Base-by-base conservation (phyloP, 2,113 vertebrate genomes). In the Apaloderma vittatum region DNA sequence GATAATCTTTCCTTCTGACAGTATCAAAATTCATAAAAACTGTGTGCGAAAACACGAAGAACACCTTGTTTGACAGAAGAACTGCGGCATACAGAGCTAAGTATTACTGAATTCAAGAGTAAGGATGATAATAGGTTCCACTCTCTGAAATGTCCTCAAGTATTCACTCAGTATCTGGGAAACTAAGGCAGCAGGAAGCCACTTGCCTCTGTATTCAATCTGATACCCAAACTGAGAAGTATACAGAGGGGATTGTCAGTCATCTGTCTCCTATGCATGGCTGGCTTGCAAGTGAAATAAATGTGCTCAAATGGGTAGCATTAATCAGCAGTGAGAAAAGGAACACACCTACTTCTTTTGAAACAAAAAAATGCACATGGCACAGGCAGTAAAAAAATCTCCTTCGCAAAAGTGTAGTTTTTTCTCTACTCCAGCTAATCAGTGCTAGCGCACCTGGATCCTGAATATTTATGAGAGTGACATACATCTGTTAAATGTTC, bases 401-500 rank as follows among this genome's bases (percentile, higher is more conserved):
- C n/a, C 46, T 88, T 65, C 55, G 66, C 34, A 46, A 85, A 93
- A 84, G 7, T 48, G 7, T 48, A 36, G 12, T 76, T 5, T 1
- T 76, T 94, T 74, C 94, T 67, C 67, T 82, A 66, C 51, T 88
- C 37, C 23, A 83, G 63, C 63, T 94, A 92, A 94, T 93, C 93
- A 92, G 67, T 67, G 32, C 67, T 80, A 92, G 27, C 57, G 59
- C 95, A 93, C 92, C 95, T 92, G 86, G 70, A 86, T 73, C 62
- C 57, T 94, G 91, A 90, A 91, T 90, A 95, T 87, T 92, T 90
- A 91, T 92, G 49, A 73, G 29, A 55, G 19, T 66, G 70, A 75
- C 58, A 82, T 89, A 90, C 48, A 90, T 86, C 74, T 95, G 40
- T 36, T 86, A 86, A 79, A 86, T 30, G 77, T 46, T 93, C 82